These are phyloP conservation scores for Hirtodrosophila cameraria DNA, from an alignment of 2,888 invertebrate genomes.

Conservation along the genomic window DNA sequence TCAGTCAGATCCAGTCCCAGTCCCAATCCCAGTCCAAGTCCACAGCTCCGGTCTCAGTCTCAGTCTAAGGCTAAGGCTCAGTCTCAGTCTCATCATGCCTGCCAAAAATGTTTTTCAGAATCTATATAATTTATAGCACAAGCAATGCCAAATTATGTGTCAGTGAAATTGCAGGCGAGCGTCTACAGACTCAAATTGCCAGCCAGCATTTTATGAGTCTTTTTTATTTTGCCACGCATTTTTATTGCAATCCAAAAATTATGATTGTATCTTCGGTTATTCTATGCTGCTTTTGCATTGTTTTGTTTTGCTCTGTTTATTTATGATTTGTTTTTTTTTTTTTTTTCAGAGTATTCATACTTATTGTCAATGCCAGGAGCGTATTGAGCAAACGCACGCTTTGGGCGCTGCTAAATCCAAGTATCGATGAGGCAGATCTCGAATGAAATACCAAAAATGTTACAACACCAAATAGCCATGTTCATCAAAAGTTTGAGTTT, in stretches of 20 bases:
- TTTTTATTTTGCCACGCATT: slow-evolving; percentile 76
- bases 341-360: background rate
- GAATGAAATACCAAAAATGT: no score
- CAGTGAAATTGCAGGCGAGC: slow-evolving; percentile 60
- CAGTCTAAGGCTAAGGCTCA: background rate
- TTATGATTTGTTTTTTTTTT: slow-evolving; percentile 25
- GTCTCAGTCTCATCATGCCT: background rate
- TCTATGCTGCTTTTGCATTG: slow-evolving; percentile 19
- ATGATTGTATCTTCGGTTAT: slow-evolving; percentile 62
- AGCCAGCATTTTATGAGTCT: slow-evolving; percentile 62
- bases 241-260: slow-evolving; percentile 73
- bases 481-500: no score
- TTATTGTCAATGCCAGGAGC: slow-evolving; percentile 10
- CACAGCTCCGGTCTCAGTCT: no score
- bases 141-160: slow-evolving; percentile 66
- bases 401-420: slow-evolving; percentile 31
- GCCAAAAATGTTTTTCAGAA: slow-evolving; percentile 32
- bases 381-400: background rate
- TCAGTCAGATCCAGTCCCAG: background rate
- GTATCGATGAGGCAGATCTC: no score
- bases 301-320: slow-evolving; percentile 17
- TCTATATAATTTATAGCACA: slow-evolving; percentile 68
- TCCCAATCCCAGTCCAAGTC: no score
- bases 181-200: slow-evolving; percentile 56
- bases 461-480: no score